phyloP scores from a whole-genome alignment of 2,113 vertebrate genomes.

The Greenwoodochromis staneri region DNA sequence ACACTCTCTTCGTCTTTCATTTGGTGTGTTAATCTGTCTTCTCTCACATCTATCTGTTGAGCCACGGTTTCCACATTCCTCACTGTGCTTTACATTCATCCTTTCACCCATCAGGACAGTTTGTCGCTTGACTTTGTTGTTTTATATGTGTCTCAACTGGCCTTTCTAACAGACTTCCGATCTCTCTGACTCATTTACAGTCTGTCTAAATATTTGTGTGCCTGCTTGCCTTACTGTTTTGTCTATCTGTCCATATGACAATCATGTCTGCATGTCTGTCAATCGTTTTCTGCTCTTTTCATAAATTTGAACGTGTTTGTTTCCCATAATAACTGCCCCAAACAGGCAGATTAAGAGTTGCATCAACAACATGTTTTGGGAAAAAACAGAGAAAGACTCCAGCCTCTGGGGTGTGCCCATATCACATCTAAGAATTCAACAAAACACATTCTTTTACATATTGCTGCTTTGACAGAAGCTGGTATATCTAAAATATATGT shows the following conservation, averaged over 20 bases:
- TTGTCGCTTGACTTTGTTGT: neutral
- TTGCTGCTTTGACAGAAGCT: neutral
- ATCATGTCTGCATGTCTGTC: neutral
- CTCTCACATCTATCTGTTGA: neutral
- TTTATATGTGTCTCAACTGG: neutral
- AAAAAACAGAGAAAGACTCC: neutral
- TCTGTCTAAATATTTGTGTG: neutral
- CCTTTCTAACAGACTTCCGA: neutral
- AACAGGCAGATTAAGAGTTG: neutral
- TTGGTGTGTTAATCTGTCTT: neutral
- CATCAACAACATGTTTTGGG: neutral
- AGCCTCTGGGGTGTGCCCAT: slow-evolving; percentile 1
- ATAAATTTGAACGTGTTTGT: neutral
- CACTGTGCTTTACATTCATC: neutral
- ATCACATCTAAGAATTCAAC: slow-evolving; percentile 35
- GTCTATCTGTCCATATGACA: neutral
- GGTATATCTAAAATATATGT: neutral
- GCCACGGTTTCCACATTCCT: neutral
- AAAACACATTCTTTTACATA: slow-evolving; percentile 15
- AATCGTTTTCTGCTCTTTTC: neutral
- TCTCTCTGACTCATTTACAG: neutral
- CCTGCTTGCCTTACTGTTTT: neutral
- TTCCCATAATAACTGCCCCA: neutral
- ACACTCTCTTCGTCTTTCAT: slow-evolving; percentile 2
- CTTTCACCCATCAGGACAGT: neutral